Base-by-base conservation (phyloP, 2,113 vertebrate species). In the Salvator merianae region DNA sequence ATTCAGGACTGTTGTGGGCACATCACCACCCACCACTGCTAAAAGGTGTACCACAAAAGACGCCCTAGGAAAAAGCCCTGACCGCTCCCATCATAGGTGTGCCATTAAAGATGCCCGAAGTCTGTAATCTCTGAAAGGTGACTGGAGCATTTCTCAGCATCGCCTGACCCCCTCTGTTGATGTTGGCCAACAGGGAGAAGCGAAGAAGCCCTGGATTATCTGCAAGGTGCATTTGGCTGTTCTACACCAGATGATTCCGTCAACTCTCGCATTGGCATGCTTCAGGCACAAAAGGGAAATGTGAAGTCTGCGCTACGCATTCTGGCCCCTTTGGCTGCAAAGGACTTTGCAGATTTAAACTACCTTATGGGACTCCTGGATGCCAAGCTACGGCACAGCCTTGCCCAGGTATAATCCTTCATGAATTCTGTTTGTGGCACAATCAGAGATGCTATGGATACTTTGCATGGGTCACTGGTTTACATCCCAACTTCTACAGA, bases 281-380 rank as follows among this genome's bases (percentile, higher is more conserved):
- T 98, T 71, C 95, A 94, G 83, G 93, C 97, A 90, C 97, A 96
- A 95, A 94, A 88, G 65, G 95, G 96, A 79, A 96, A 95, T 0
- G 34, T 94, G 86, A 30, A 78, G 3, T 91, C 82, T 0, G 97
- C 97, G 1, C 94, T 95, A 10, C 92, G 32, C 59, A 93, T 96
- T 0, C 95, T 99, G 86, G 97, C 97, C 88, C 66, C 75, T 84
- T 93, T 99, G 70, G 95, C 96, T 1, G 96, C 96, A 84, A 96
- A 88, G 28, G 96, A 98, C 50, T 72, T 94, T 5, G 53, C 77
- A 26, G 93, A 95, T 50, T 77, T 99, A 72, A 84, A 88, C 14
- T 97, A 97, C 87, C 93, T 99, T 47, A 91, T 99, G 86, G 86
- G 62, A 16, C 96, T 98, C 12, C 79, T 97, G 86, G 96, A 95